Base-by-base conservation (phyloP, 2,888 invertebrate genomes). In the Iselma pallidipennis region DNA sequence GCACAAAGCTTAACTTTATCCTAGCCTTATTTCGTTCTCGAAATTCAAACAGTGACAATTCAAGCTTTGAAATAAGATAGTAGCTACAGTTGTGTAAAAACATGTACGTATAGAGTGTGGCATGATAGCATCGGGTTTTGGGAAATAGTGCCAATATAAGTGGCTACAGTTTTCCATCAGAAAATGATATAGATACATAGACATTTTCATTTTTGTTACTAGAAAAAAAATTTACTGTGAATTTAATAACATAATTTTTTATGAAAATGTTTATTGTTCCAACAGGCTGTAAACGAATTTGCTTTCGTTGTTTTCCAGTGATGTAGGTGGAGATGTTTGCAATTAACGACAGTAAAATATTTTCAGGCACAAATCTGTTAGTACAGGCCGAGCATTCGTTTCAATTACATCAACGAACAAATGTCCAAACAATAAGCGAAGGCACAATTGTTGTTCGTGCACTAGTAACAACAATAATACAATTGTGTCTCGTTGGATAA, bases 1-100 rank as follows among this genome's bases (percentile, higher is more conserved):
- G 42, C 14, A n/a, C n/a, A 6, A 9, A 65, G 71, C 67, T 70
- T 66, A 66, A 66, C 68, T 70, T 72, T 66, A 71, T 70, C 71
- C 69, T 64, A 66, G 70, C 65, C 71, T 70, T 72, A 72, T 70
- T 72, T 71, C 65, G 66, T 52, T 55, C 12, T 45, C 21, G n/a
- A 23, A 67, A 68, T 66, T 61, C 63, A 64, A 63, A 67, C 63
- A 60, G 55, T 51, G 66, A 59, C 62, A 71, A 64, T 67, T 63
- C 59, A 23, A 61, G 54, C 37, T 55, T 42, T 58, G 66, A 65
- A 69, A 67, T 70, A 68, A 65, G 66, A 69, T 64, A 65, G 65
- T 64, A 26, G 16, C 7, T 9, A 9, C 9, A 37, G 16, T 19
- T 16, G 1, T 14, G 2, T 33, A 14, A 37, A 37, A 37, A 16